phyloP scores from a whole-genome alignment of 1,140 invertebrate species.

The Bombus vancouverensis region DNA sequence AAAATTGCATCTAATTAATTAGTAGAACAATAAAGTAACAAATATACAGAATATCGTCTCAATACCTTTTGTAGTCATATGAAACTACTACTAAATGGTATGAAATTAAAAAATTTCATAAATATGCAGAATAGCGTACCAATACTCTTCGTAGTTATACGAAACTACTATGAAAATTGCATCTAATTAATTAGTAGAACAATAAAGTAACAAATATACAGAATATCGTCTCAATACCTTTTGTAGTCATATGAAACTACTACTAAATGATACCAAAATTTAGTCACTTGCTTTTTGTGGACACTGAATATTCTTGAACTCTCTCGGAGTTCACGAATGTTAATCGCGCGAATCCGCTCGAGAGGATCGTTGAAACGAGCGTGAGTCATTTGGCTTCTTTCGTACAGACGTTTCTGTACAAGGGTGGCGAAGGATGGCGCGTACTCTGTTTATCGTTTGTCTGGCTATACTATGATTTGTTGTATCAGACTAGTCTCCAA shows the following conservation, averaged over 20 bases:
- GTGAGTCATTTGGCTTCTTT: constrained; percentile 23
- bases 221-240: too few species aligned
- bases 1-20: fast-evolving
- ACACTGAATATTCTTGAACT: too few species aligned
- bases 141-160: fast-evolving
- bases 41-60: fast-evolving
- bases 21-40: too few species aligned
- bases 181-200: too few species aligned
- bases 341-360: neutral
- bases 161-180: fast-evolving
- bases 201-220: too few species aligned
- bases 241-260: too few species aligned
- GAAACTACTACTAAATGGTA: too few species aligned
- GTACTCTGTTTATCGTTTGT: neutral
- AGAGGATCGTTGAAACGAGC: neutral
- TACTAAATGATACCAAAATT: too few species aligned
- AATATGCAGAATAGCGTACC: fast-evolving
- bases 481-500: neutral
- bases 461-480: too few species aligned
- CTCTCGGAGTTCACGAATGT: neutral
- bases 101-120: fast-evolving
- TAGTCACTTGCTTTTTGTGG: too few species aligned
- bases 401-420: neutral
- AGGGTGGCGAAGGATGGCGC: neutral
- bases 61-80: too few species aligned